These are phyloP conservation scores for Forbesichthys papilliferus DNA, from an alignment of 2,113 vertebrate genomes.

Conservation along the genomic window DNA sequence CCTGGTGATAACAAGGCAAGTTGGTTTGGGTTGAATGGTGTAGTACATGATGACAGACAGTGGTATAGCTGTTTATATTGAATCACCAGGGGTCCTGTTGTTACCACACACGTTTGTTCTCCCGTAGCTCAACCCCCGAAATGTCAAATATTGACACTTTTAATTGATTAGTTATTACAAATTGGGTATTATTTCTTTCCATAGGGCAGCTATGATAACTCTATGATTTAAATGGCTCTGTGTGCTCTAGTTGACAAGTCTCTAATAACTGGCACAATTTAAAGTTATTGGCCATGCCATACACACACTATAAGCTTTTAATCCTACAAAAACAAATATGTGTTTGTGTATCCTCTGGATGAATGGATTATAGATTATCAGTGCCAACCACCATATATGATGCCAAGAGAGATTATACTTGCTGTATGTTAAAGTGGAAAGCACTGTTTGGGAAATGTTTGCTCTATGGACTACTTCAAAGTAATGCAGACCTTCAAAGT, in stretches of 20 bases:
- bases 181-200: too few relatives aligned
- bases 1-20: constrained; percentile 25
- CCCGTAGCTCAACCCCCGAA: too few relatives aligned
- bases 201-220: too few relatives aligned
- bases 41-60: too few relatives aligned
- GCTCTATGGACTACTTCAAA: constrained; percentile 55
- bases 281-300: constrained; percentile 71
- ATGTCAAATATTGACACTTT: too few relatives aligned
- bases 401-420: constrained; percentile 73
- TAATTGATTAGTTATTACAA: too few relatives aligned
- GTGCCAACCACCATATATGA: constrained; percentile 73
- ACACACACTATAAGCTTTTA: constrained; percentile 75
- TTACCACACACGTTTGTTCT: too few relatives aligned
- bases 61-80: too few relatives aligned
- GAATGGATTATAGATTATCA: constrained; percentile 79
- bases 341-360: constrained; percentile 74
- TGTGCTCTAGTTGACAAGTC: constrained; percentile 35
- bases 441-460: constrained; percentile 63
- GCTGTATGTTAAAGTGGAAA: constrained; percentile 65
- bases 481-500: constrained; percentile 44
- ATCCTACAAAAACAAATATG: constrained; percentile 78
- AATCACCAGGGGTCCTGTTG: too few relatives aligned
- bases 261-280: constrained; percentile 64
- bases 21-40: background rate
- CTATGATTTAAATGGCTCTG: background rate